Evolutionary conservation across 2,113 vertebrate species (phyloP), one percentile per base, ranked within the genome.

Genomic region (Coryphaenoides rupestris): DNA sequence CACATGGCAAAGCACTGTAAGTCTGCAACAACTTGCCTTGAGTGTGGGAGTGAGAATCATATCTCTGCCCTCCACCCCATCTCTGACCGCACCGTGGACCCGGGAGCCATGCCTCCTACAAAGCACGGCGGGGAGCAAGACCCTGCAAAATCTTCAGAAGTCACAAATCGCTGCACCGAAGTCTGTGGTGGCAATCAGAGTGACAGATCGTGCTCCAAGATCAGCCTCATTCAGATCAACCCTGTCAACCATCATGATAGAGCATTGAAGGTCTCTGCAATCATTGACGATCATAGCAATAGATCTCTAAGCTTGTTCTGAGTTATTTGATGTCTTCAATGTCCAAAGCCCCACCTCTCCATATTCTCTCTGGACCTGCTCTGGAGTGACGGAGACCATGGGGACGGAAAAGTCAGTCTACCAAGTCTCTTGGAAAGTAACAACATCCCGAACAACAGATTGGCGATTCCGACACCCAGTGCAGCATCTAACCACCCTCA

Each of bases 241-340:
- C 19, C 55, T 57, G 26, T n/a, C n/a, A n/a, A 24, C 2, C 26
- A 14, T 6, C 54, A 1, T 5, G 16, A 45, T 22, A 22, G 58
- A 52, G 19, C 49, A 53, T 49, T 73, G 40, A 58, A 65, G 26
- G 58, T 62, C 65, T 84, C 76, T 73, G 76, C 72, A 50, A 73
- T 82, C 58, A 16, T 66, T 7, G 58, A 58, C 65, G 60, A 77
- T 33, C 74, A 77, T 40, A 73, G 62, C 47, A 72, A 62, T 60
- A 79, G 26, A 57, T 77, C 70, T 19, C 19, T 78, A n/a, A 12
- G 68, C 28, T 53, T 69, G 47, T 58, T 70, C 63, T 17, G 17
- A 60, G 33, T 62, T 28, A 62, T 81, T 79, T 71, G 55, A 79
- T 59, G 57, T 60, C 26, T 70, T 63, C 46, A 70, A 56, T 15